Evolutionary conservation across 2,113 vertebrate species (phyloP).

Genomic region (Urocolius indicus): DNA sequence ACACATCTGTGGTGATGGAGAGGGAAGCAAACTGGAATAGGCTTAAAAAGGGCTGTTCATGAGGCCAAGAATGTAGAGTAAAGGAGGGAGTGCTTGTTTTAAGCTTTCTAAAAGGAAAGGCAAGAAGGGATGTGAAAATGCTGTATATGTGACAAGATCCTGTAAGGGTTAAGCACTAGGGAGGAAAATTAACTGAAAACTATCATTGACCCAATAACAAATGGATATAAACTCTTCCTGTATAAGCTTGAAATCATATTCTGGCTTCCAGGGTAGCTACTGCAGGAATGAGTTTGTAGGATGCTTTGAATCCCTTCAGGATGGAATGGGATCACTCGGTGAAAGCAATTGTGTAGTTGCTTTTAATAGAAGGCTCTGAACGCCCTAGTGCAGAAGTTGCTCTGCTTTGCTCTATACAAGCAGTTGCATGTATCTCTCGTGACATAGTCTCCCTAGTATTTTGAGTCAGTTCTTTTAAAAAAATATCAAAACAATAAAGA

Average conservation of each 20-base stretch:
- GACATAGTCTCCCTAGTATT: neutral
- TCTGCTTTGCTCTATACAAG: neutral
- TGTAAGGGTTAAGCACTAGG: neutral
- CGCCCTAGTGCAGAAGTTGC: neutral
- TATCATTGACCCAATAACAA: neutral
- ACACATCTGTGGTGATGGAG: neutral
- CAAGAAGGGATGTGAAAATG: neutral
- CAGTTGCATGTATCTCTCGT: neutral
- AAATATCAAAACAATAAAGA: neutral
- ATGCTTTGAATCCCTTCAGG: neutral
- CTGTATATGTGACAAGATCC: neutral
- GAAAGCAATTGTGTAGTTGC: neutral
- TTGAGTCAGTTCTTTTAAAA: neutral
- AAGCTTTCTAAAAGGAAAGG: neutral
- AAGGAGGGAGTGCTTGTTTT: neutral
- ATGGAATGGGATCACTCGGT: rapidly evolving
- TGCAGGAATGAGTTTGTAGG: neutral
- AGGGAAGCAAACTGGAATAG: neutral
- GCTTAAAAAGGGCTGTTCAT: neutral
- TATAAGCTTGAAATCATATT: neutral
- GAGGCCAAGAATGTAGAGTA: neutral
- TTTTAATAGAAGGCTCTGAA: neutral
- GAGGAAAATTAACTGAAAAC: neutral
- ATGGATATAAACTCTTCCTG: neutral
- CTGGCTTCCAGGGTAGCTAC: neutral